Base-by-base conservation (phyloP, 2,888 invertebrate genomes). In the Suillia variegata region DNA sequence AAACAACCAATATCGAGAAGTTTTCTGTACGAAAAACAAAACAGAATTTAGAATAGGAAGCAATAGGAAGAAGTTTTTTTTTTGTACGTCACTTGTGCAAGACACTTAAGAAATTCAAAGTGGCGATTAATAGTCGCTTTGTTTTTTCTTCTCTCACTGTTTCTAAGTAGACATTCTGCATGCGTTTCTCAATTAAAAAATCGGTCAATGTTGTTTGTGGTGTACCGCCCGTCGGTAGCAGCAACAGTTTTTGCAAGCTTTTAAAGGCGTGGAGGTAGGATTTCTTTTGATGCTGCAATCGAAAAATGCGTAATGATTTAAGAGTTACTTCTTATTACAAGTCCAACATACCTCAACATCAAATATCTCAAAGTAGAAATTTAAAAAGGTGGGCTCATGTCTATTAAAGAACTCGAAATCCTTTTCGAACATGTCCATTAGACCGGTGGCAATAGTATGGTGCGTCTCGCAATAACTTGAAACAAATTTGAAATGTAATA, bases 1-100 rank as follows among this genome's bases (percentile, higher is more conserved):
- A 67, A 67, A 38, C 64, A 64, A 26, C 65, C 67, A 18, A 65
- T 55, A 12, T 62, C 45, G 22, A 63, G 12, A 17, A 67, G 49
- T 52, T 65, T 67, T n/a, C 66, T 66, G 49, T 2, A 62, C 51
- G 2, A 13, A 57, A 48, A 45, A 33, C 13, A 38, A 38, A n/a
- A 13, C n/a, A 5, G 4, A 20, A 38, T 38, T 38, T 38, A 5
- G 4, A 20, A 38, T 38, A n/a, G 15, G 4, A n/a, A n/a, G n/a
- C n/a, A n/a, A n/a, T n/a, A n/a, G n/a, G n/a, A n/a, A n/a, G n/a
- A n/a, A n/a, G n/a, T n/a, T n/a, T n/a, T n/a, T n/a, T n/a, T n/a
- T n/a, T n/a, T n/a, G n/a, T 4, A 38, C 10, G 45, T 6, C 38
- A 67, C 67, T 62, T 59, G 57, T 67, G 67, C 17, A 67, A 56